Conservation (phyloP, 2,797 vertebrate genomes). For the Eutrigla gurnardus region DNA sequence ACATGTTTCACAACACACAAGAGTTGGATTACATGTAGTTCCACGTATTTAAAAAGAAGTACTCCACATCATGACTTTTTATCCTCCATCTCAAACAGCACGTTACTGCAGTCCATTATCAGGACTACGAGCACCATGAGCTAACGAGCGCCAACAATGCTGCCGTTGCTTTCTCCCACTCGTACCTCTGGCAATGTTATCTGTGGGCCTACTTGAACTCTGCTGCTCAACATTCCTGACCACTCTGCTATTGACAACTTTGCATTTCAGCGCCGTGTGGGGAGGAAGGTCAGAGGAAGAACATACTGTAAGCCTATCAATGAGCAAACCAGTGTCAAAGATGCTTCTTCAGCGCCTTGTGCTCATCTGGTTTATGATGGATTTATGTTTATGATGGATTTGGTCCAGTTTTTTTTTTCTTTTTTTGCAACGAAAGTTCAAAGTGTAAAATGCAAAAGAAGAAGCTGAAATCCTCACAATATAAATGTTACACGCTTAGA, state of each 20-base stretch:
- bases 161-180: slow-evolving; percentile 43
- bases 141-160: slow-evolving; percentile 26
- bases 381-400: background rate
- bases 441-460: slow-evolving; percentile 8
- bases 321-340: slow-evolving; percentile 26
- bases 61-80: slow-evolving; percentile 25
- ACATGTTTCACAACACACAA: slow-evolving; percentile 42
- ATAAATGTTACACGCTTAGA: background rate
- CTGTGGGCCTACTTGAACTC: slow-evolving; percentile 45
- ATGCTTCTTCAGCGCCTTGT: slow-evolving; percentile 5
- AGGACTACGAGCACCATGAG: slow-evolving; percentile 35
- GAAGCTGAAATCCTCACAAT: background rate
- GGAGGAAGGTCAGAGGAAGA: slow-evolving; percentile 54
- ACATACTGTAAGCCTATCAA: slow-evolving; percentile 45
- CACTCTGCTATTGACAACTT: slow-evolving; percentile 47
- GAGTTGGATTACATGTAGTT: no score
- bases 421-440: background rate
- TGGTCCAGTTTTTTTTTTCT: background rate
- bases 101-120: slow-evolving; percentile 13
- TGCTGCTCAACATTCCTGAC: slow-evolving; percentile 62
- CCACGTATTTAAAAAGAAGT: no score
- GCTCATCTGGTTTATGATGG: background rate
- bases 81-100: background rate
- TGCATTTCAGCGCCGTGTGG: slow-evolving; percentile 47
- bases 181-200: slow-evolving; percentile 42